These are phyloP conservation scores for Aethina tumida DNA, from an alignment of 1,140 invertebrate genomes.

Conservation along the genomic window DNA sequence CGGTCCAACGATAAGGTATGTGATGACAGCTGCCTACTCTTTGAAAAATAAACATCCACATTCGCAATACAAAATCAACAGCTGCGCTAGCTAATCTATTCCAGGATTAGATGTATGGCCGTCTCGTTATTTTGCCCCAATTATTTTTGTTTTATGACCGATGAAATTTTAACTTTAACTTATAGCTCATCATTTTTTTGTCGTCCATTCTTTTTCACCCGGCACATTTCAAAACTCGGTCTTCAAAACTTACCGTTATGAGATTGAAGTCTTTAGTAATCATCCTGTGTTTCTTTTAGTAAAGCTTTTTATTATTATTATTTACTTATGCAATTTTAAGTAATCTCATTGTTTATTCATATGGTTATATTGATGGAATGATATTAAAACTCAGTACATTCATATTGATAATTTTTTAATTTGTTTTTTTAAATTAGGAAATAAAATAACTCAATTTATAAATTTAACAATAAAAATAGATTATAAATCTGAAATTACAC, in stretches of 20 bases:
- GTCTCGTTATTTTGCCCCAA: slow-evolving; percentile 29
- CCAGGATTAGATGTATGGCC: slow-evolving; percentile 28
- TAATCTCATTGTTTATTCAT: no score
- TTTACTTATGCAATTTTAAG: no score
- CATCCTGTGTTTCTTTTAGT: no score
- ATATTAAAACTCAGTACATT: not conserved
- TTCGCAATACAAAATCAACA: slow-evolving; percentile 17
- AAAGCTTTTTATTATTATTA: no score
- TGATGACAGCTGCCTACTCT: slow-evolving; percentile 6
- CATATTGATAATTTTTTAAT: slow-evolving; percentile 8
- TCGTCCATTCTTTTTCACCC: no score
- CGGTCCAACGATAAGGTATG: no score
- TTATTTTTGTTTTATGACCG: slow-evolving; percentile 31
- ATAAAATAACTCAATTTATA: slow-evolving; percentile 20
- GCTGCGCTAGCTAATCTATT: slow-evolving; percentile 29
- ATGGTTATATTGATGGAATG: no score
- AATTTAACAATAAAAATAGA: no score
- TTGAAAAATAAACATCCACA: slow-evolving; percentile 8
- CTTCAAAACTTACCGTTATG: no score
- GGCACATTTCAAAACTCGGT: no score
- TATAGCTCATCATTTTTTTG: slow-evolving; percentile 12
- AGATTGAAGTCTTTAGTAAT: no score
- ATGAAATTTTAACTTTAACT: slow-evolving; percentile 21
- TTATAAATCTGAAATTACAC: no score
- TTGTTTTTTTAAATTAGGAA: slow-evolving; percentile 17